phyloP scores from a whole-genome alignment of 1,140 invertebrate species.

The Leptinotarsa lineolata region DNA sequence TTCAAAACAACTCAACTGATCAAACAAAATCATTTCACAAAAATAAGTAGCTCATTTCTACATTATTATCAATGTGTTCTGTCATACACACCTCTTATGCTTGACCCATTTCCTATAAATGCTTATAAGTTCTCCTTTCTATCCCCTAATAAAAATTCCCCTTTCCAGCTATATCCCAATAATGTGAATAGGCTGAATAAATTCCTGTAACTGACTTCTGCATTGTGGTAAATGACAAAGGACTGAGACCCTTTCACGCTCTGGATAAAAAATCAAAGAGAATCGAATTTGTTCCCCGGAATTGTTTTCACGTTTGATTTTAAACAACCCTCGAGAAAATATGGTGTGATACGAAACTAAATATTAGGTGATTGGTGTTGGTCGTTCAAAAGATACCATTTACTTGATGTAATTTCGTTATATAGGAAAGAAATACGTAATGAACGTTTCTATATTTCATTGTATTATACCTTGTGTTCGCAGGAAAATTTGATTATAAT shows the following conservation, averaged over 20 bases:
- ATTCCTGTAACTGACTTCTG: constrained; percentile 2
- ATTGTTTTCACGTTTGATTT: constrained; percentile 1
- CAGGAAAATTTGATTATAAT: too few relatives aligned
- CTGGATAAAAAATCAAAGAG: neutral
- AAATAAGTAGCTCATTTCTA: too few relatives aligned
- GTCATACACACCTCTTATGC: too few relatives aligned
- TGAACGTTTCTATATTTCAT: too few relatives aligned
- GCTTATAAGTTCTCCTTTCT: too few relatives aligned
- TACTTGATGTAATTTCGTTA: neutral
- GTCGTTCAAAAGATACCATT: neutral
- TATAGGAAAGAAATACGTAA: too few relatives aligned
- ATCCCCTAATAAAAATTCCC: neutral
- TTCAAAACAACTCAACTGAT: too few relatives aligned
- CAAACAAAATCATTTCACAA: too few relatives aligned
- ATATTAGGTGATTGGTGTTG: neutral
- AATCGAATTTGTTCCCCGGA: neutral
- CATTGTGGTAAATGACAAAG: neutral
- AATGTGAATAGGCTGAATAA: neutral
- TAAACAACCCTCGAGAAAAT: neutral
- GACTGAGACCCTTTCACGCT: neutral
- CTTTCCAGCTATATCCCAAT: neutral
- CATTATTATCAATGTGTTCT: too few relatives aligned
- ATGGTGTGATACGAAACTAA: neutral
- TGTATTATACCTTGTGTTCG: too few relatives aligned
- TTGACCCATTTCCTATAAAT: too few relatives aligned